Conservation (phyloP, 2,888 invertebrate genomes). For the Andrena bucephala region DNA sequence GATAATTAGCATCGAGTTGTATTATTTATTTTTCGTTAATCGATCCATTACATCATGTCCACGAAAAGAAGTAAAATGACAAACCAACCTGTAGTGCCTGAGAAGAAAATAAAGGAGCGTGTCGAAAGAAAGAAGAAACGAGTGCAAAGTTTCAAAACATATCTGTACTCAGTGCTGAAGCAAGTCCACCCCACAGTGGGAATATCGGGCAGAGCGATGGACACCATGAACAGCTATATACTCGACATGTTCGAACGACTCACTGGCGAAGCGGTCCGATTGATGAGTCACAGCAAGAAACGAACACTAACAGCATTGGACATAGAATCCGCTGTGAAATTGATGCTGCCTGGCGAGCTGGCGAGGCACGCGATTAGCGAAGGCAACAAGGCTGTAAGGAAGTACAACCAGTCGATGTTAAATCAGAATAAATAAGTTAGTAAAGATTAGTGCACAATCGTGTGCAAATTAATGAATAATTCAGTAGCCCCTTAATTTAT, state of each 20-base stretch:
- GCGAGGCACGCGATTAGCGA: neutral
- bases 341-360: constrained; percentile 3
- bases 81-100: neutral
- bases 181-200: neutral
- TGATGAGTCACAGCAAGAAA: accelerated
- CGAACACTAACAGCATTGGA: neutral
- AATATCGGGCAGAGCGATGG: neutral
- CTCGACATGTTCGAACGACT: neutral
- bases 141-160: neutral
- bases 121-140: neutral
- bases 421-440: neutral
- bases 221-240: neutral
- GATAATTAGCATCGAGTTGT: neutral
- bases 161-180: neutral
- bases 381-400: neutral
- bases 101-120: too few species aligned
- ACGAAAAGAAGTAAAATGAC: neutral
- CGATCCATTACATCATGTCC: neutral
- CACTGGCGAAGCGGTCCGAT: neutral
- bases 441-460: too few species aligned
- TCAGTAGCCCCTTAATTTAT: too few species aligned
- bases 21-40: too few species aligned
- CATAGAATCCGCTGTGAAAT: neutral
- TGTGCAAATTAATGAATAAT: too few species aligned
- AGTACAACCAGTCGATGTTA: neutral